phyloP scores from a whole-genome alignment of 1,140 invertebrate genomes.

The Coenobita brevimanus region DNA sequence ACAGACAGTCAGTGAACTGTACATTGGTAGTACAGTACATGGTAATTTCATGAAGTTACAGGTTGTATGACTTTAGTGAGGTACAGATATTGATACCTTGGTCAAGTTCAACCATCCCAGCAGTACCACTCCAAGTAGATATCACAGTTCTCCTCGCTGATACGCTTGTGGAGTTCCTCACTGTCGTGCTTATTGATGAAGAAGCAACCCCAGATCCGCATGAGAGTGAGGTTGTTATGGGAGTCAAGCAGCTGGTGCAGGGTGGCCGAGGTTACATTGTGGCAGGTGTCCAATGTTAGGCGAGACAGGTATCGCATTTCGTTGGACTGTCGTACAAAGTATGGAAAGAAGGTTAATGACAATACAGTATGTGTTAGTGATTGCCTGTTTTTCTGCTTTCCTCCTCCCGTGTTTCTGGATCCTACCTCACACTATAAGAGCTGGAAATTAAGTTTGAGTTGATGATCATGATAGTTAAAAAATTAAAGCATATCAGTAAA shows the following conservation, averaged over 20 bases:
- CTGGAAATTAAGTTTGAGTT: too few species aligned
- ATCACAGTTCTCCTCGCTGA: conserved; percentile 37
- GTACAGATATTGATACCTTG: too few species aligned
- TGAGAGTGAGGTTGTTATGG: conserved; percentile 34
- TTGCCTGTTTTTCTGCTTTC: too few species aligned
- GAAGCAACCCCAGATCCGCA: conserved; percentile 50
- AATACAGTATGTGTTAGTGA: too few species aligned
- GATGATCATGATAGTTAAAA: too few species aligned
- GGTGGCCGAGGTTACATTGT: conserved; percentile 26
- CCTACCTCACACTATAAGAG: too few species aligned
- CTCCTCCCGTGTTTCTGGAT: too few species aligned
- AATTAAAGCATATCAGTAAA: too few species aligned
- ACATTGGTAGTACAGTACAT: too few species aligned
- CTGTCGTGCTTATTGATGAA: conserved; percentile 37
- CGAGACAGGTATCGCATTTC: conserved; percentile 32
- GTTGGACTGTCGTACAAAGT: conserved; percentile 26
- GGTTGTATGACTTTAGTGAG: too few species aligned
- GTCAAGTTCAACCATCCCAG: conserved; percentile 53
- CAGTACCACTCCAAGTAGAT: conserved; percentile 53
- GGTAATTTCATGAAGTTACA: too few species aligned
- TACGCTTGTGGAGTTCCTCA: neutral
- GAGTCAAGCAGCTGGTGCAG: conserved; percentile 46
- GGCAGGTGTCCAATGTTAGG: conserved; percentile 43
- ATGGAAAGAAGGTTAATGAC: neutral
- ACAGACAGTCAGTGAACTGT: too few species aligned